These are phyloP conservation scores for Ceratina calcarata DNA, from an alignment of 1,140 invertebrate species.

Conservation along the genomic window DNA sequence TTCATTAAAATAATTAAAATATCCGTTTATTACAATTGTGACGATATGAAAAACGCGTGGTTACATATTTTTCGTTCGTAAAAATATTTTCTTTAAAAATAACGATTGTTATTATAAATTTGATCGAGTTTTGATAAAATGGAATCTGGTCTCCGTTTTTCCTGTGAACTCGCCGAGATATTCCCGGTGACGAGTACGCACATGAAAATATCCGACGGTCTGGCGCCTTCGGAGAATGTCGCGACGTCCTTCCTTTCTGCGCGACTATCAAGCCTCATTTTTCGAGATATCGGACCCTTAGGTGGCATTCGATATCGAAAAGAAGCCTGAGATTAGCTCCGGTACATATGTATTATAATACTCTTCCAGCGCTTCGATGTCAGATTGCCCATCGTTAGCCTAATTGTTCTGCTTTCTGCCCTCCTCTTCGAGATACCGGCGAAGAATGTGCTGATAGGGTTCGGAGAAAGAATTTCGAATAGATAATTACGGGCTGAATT, in stretches of 20 bases:
- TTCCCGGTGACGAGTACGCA: slow-evolving; percentile 1
- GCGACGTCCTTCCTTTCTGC: slow-evolving; percentile 19
- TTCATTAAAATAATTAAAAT: no score
- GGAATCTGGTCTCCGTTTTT: not conserved
- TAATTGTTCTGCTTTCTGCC: slow-evolving; percentile 20
- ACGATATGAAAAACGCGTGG: no score
- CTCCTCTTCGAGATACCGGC: not conserved
- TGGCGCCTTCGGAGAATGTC: slow-evolving; percentile 26
- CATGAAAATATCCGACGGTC: slow-evolving; percentile 31
- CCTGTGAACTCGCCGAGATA: slow-evolving; percentile 1
- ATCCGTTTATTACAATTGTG: no score
- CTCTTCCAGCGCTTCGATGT: not conserved
- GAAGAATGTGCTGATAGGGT: not conserved
- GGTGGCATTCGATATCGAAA: slow-evolving; percentile 23
- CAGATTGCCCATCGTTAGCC: not conserved
- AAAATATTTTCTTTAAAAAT: no score
- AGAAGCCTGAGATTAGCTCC: slow-evolving; percentile 22
- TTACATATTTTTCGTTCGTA: no score
- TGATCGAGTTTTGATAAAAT: not conserved
- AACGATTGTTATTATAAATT: not conserved
- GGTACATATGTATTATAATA: not conserved
- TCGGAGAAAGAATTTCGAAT: not conserved
- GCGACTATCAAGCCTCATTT: slow-evolving; percentile 32
- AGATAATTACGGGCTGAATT: no score
- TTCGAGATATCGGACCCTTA: slow-evolving; percentile 36